Evolutionary conservation across 2,888 invertebrate genomes (phyloP).

Genomic region (Anoplius nigerrimus): DNA sequence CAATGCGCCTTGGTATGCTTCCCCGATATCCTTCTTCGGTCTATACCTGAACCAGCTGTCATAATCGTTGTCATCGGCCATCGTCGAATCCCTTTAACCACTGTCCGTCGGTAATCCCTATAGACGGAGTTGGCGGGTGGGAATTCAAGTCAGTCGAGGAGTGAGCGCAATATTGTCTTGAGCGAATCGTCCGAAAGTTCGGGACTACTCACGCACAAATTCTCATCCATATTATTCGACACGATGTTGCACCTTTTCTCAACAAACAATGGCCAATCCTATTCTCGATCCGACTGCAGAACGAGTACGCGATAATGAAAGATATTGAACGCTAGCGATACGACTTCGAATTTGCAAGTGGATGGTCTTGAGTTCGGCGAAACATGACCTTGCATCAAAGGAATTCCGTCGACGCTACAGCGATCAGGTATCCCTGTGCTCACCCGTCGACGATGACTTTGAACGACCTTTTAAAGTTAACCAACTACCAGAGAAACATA

Average conservation of each 20-base stretch:
- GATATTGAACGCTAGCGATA: neutral
- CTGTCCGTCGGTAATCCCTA: neutral
- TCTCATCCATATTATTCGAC: slow-evolving; percentile 51
- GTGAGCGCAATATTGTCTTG: neutral
- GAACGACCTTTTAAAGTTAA: neutral
- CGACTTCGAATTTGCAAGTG: slow-evolving; percentile 22
- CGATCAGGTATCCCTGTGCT: slow-evolving; percentile 7
- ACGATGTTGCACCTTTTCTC: slow-evolving; percentile 42
- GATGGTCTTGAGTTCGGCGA: slow-evolving; percentile 16
- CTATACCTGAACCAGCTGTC: slow-evolving; percentile 48
- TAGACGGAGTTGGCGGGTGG: neutral
- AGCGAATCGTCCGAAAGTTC: slow-evolving; percentile 12
- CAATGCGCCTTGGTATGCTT: no score
- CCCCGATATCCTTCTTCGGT: no score
- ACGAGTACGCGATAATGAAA: neutral
- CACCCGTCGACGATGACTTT: slow-evolving; percentile 1
- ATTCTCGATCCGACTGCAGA: no score
- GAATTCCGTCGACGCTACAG: slow-evolving; percentile 11
- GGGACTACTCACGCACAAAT: slow-evolving; percentile 37
- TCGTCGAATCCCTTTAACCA: slow-evolving; percentile 48
- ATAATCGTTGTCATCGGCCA: slow-evolving; percentile 58
- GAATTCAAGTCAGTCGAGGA: no score
- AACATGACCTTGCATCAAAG: slow-evolving; percentile 23
- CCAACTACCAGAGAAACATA: slow-evolving; percentile 21
- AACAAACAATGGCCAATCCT: slow-evolving; percentile 49